phyloP scores from a whole-genome alignment of 2,797 vertebrate species.

The Hemibagrus guttatus region DNA sequence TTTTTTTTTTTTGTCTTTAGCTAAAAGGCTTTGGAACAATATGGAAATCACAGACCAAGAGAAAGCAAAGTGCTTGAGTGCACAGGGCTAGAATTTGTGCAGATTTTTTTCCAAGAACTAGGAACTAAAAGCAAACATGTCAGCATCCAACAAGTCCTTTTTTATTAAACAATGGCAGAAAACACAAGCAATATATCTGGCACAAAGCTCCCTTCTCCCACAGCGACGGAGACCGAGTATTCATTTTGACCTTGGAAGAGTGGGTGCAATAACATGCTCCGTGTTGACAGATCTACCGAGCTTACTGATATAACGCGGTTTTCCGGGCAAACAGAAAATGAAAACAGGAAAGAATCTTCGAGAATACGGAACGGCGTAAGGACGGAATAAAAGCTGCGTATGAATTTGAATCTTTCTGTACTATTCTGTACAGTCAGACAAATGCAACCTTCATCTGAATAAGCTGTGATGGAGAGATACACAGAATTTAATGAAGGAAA shows the following conservation, averaged over 20 bases:
- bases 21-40: constrained; percentile 42
- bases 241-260: constrained; percentile 58
- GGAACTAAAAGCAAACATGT: constrained; percentile 57
- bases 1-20: constrained; percentile 23
- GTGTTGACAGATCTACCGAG: constrained; percentile 50
- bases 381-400: constrained; percentile 21
- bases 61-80: constrained; percentile 49
- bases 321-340: constrained; percentile 45
- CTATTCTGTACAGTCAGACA: neutral
- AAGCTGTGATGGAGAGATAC: neutral
- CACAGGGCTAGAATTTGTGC: constrained; percentile 44
- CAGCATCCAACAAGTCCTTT: constrained; percentile 54
- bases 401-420: constrained; percentile 28
- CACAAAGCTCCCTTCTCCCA: constrained; percentile 42
- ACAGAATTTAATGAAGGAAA: neutral
- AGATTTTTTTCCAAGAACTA: constrained; percentile 36
- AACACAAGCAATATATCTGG: constrained; percentile 52
- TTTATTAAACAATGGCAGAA: constrained; percentile 58
- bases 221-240: constrained; percentile 45
- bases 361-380: neutral
- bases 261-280: constrained; percentile 43
- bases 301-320: constrained; percentile 44
- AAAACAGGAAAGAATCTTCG: constrained; percentile 31
- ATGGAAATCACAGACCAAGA: constrained; percentile 37
- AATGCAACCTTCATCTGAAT: constrained; percentile 5